Percentiles rank a stretch among this genome's conserved stretches.
Conservation (phyloP, 2,888 invertebrate genomes). For the Synergus laeviventris region DNA sequence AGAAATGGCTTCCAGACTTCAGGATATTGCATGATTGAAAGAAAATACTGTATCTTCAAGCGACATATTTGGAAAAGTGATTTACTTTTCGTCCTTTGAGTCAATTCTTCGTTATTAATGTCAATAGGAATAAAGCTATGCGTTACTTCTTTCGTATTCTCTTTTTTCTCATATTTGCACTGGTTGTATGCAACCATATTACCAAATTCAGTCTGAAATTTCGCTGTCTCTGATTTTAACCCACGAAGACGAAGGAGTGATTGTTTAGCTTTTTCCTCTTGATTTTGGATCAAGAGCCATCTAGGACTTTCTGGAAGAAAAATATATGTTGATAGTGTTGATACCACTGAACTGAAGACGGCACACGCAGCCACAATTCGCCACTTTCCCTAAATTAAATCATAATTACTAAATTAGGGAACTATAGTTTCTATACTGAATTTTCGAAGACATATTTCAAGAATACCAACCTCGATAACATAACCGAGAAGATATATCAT, state of each 20-base stretch:
- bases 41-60: not conserved
- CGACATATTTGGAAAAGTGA: not conserved
- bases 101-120: not conserved
- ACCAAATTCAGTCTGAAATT: conserved; percentile 55
- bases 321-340: conserved; percentile 68
- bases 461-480: conserved; percentile 27
- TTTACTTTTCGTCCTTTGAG: not conserved
- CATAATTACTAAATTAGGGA: not conserved
- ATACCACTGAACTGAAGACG: conserved; percentile 58
- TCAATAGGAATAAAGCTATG: not conserved
- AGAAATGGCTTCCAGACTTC: conserved; percentile 61
- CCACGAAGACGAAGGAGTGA: conserved; percentile 72
- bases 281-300: conserved; percentile 75
- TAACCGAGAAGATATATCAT: conserved; percentile 38
- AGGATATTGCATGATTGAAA: conserved; percentile 40
- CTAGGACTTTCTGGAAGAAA: conserved; percentile 77
- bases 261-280: conserved; percentile 73
- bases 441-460: not conserved
- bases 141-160: not conserved
- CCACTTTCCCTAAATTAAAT: conserved; percentile 22
- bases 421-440: not conserved
- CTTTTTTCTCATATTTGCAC: not conserved
- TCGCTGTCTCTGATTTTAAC: conserved; percentile 53
- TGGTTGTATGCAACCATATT: conserved; percentile 51
- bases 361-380: conserved; percentile 22